Base-by-base conservation (phyloP, 2,888 invertebrate genomes). In the Leuctra nigra region DNA sequence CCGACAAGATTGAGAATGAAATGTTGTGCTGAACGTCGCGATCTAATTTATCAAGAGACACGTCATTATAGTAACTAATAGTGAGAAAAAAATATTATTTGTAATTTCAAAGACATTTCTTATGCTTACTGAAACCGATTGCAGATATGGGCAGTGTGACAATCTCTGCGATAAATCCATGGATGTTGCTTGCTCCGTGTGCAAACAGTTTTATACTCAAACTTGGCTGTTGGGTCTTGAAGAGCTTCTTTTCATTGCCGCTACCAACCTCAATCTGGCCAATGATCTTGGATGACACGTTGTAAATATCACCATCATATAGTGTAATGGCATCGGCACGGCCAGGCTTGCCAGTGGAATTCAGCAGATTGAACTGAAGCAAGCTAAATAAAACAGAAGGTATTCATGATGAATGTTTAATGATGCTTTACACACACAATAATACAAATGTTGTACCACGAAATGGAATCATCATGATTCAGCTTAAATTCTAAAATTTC, bases 91-190 rank as follows among this genome's bases (percentile, higher is more conserved):
- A n/a, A n/a, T n/a, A n/a, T n/a, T n/a, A 58, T 38, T 23, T n/a
- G 38, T 9, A 46, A 29, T n/a, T n/a, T n/a, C n/a, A n/a, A n/a
- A n/a, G n/a, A n/a, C n/a, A n/a, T n/a, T n/a, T n/a, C n/a, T n/a
- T n/a, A n/a, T n/a, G 82, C 87, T 84, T 75, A 91, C 91, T 89
- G 66, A 91, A 86, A 67, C 89, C 91, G 69, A 91, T 87, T 6
- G 88, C 88, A 41, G 93, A 91, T 67, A 93, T 90, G 0, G 99
- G 98, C 38, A 97, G 74, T 0, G 95, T 94, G 1, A 97, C 88
- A 53, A 99, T 84, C 76, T 99, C 98, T 14, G 98, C 99, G 61
- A 99, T 89, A 68, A 99, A 99, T 22, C 99, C 99, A 71, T 95
- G 90, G 14, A 81, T 80, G n/a, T 86, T 86, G 24, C 94, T 91